Conservation (phyloP, 2,113 vertebrate species). For the Ciconia boyciana region DNA sequence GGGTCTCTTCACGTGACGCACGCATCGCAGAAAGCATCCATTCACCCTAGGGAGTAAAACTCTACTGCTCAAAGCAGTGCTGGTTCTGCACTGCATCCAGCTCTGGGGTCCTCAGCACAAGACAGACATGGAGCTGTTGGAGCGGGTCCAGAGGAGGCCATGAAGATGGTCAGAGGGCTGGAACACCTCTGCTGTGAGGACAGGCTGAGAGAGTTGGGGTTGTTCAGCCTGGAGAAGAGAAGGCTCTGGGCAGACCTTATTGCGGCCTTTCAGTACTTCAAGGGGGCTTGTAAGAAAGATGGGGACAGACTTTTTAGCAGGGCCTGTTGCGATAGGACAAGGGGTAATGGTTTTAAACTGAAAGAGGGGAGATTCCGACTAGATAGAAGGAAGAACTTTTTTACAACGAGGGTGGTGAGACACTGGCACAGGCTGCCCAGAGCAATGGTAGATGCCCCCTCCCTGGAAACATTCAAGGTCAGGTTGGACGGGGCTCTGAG, state of each 20-base stretch:
- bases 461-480: neutral
- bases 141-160: neutral
- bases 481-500: neutral
- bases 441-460: neutral
- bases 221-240: neutral
- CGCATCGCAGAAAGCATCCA: fast-evolving
- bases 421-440: neutral
- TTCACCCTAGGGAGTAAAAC: neutral
- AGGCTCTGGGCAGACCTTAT: neutral
- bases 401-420: fast-evolving
- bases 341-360: neutral
- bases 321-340: fast-evolving
- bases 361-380: neutral
- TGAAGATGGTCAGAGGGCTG: fast-evolving
- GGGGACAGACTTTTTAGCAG: no score
- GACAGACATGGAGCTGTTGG: fast-evolving
- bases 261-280: fast-evolving
- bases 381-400: neutral
- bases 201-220: neutral
- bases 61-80: neutral
- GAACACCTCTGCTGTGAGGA: neutral
- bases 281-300: neutral
- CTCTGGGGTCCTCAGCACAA: neutral
- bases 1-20: fast-evolving
- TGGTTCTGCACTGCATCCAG: neutral